Evolutionary conservation across 2,888 invertebrate genomes (phyloP), one percentile per base, ranked within the genome.

Genomic region (Stenodera caucasica): DNA sequence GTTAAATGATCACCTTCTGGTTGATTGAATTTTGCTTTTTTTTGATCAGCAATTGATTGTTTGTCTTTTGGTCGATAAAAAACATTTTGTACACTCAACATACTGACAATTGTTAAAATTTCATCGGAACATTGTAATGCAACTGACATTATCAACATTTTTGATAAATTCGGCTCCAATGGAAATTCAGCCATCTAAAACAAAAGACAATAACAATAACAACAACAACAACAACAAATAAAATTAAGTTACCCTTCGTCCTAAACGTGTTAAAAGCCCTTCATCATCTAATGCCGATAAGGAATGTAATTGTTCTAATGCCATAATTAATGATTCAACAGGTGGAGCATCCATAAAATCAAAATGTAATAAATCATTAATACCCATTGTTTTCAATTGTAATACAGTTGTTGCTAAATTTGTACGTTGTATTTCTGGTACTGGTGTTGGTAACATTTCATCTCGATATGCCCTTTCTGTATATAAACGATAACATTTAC

Each of bases 291-390:
- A 83, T 0, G 99, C 99, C 35, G 96, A 96, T 2, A 99, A 84
- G 5, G 97, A 98, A 81, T 99, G 98, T 66, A 99, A 83, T 71
- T 97, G 96, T 75, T 98, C 98, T 70, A 99, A 83, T 14, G 99
- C 99, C 90, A 97, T 96, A 62, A 99, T 95, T 68, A 99, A 86
- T 0, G 97, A 95, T 82, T 98, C 97, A 18, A 96, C 95, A 0
- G 99, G 98, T 23, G 99, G 99, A 0, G 98, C 95, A 81, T 99
- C 99, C 99, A 99, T 99, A 83, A 99, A 99, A 83, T 99, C 98
- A 80, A 99, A 99, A 78, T 96, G 94, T 21, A 99, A 82, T 56
- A 99, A 83, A 82, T 99, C 98, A 79, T 99, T 98, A 72, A 99
- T 99, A 26, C 99, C 99, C 98, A 99, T 98, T 0, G 98, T 98